phyloP scores from a whole-genome alignment of 2,888 invertebrate genomes.

The Patella caerulea region DNA sequence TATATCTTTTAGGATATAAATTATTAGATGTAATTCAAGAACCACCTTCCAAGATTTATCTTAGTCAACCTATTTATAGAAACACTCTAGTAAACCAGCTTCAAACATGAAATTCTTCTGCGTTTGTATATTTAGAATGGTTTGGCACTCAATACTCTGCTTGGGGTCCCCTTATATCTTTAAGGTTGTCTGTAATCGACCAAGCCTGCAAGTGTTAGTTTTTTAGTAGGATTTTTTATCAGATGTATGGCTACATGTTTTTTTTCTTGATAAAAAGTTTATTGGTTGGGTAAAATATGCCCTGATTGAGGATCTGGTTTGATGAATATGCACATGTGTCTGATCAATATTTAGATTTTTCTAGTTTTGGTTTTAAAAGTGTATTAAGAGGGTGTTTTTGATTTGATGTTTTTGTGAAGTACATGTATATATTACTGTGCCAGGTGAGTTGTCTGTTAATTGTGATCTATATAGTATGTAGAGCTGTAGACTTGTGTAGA shows the following conservation, averaged over 20 bases:
- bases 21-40: constrained; percentile 11
- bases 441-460: too few relatives aligned
- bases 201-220: background rate
- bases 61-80: background rate
- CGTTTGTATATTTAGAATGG: background rate
- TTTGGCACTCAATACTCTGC: background rate
- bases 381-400: too few relatives aligned
- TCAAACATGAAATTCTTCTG: constrained; percentile 4
- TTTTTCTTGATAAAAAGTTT: background rate
- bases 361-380: too few relatives aligned
- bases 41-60: constrained; percentile 10
- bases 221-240: background rate
- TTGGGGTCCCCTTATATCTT: background rate
- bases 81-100: constrained; percentile 4
- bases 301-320: too few relatives aligned
- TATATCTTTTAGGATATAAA: constrained; percentile 7
- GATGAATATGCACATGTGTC: background rate
- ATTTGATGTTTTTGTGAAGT: too few relatives aligned
- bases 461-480: too few relatives aligned
- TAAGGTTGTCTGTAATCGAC: background rate
- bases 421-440: too few relatives aligned
- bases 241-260: background rate
- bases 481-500: too few relatives aligned
- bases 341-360: background rate
- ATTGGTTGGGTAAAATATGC: too few relatives aligned